Evolutionary conservation across 1,140 invertebrate genomes (phyloP).

Genomic region (Trachymyrmex cornetzi): DNA sequence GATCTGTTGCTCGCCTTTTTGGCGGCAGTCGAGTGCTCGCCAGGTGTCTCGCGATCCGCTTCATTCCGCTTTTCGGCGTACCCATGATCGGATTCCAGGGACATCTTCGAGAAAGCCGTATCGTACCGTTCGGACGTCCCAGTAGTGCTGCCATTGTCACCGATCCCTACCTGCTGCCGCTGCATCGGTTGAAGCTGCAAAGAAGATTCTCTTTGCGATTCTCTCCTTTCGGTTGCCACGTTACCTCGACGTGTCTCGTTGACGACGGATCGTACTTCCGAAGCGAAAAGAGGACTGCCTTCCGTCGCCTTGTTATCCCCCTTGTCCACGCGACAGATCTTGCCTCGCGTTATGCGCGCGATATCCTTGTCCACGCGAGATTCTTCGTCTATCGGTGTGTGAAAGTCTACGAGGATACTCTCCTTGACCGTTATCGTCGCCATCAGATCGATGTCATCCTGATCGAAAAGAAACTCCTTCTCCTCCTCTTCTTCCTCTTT

Average conservation of each 20-base stretch:
- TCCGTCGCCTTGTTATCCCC: constrained; percentile 24
- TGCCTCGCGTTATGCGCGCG: background rate
- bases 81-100: constrained; percentile 35
- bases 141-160: background rate
- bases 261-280: constrained; percentile 51
- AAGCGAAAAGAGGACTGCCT: background rate
- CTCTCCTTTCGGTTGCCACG: constrained; percentile 34
- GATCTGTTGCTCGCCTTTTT: constrained; percentile 85
- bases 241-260: constrained; percentile 54
- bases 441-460: background rate
- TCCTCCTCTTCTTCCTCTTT: background rate
- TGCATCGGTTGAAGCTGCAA: constrained; percentile 38
- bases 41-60: constrained; percentile 74
- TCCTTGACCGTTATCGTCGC: background rate
- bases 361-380: constrained; percentile 4
- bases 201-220: constrained; percentile 41
- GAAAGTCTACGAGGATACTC: constrained; percentile 33
- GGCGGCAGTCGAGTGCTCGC: constrained; percentile 79
- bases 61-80: constrained; percentile 72
- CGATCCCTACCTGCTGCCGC: background rate
- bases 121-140: background rate
- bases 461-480: background rate
- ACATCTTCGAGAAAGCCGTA: constrained; percentile 28
- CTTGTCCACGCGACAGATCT: constrained; percentile 13
- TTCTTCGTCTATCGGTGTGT: constrained; percentile 22